Evolutionary conservation across 1,140 invertebrate species (phyloP).

Genomic region (Mesaphorura yosii): DNA sequence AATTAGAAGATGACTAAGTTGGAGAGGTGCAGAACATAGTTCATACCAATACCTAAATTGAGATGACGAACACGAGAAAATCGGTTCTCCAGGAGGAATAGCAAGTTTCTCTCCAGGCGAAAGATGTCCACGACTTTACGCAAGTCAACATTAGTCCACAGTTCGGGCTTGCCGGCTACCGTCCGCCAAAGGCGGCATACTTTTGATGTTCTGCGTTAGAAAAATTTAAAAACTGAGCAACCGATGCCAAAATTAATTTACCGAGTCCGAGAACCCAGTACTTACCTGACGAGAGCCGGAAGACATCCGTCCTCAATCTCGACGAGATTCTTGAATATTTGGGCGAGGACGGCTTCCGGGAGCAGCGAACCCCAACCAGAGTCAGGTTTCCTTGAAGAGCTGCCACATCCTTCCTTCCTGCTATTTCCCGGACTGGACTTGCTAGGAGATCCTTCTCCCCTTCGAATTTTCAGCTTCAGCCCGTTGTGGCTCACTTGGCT

Average conservation of each 20-base stretch:
- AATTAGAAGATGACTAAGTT: too few species aligned
- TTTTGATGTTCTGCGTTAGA: constrained; percentile 49
- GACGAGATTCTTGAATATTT: constrained; percentile 57
- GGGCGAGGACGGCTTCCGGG: constrained; percentile 51
- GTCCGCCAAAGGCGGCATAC: constrained; percentile 63
- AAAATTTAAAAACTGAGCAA: constrained; percentile 9
- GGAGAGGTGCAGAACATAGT: constrained; percentile 33
- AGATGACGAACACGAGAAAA: constrained; percentile 56
- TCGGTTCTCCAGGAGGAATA: constrained; percentile 62
- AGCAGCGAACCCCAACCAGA: constrained; percentile 45
- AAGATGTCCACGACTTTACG: constrained; percentile 56
- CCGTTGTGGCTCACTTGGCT: constrained; percentile 37
- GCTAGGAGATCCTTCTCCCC: constrained; percentile 17
- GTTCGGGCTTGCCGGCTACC: constrained; percentile 49
- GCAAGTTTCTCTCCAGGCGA: constrained; percentile 54
- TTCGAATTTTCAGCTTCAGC: constrained; percentile 51
- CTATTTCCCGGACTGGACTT: neutral
- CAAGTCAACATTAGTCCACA: constrained; percentile 67
- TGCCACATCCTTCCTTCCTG: neutral
- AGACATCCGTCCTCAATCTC: constrained; percentile 54
- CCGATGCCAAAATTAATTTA: neutral
- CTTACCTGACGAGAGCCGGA: constrained; percentile 56
- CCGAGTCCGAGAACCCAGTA: constrained; percentile 7
- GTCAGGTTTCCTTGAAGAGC: constrained; percentile 17
- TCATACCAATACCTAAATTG: constrained; percentile 51